Percentiles rank a stretch among this genome's conserved stretches.
Evolutionary conservation across 2,888 invertebrate genomes (phyloP).

Genomic region (Euplexia lucipara): DNA sequence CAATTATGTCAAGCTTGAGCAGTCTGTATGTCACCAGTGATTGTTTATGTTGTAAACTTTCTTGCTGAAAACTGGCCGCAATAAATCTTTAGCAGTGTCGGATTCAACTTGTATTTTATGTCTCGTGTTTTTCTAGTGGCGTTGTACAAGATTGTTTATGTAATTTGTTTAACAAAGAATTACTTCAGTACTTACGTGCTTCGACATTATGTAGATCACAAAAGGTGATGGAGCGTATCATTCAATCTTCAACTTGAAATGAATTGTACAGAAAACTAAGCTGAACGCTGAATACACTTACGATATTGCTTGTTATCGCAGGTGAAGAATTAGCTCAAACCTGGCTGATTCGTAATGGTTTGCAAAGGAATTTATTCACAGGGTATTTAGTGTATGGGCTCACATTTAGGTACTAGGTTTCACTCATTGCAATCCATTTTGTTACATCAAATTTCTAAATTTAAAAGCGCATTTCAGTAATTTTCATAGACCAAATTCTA

Average conservation of each 20-base stretch:
- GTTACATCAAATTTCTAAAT: no score
- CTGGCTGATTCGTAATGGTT: constrained; percentile 43
- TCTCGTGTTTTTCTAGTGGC: constrained; percentile 29
- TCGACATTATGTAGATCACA: constrained; percentile 68
- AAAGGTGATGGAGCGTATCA: constrained; percentile 73
- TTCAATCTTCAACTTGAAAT: constrained; percentile 63
- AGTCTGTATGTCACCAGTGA: constrained; percentile 61
- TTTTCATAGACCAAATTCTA: no score
- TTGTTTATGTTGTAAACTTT: constrained; percentile 43
- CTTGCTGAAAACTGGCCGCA: constrained; percentile 22
- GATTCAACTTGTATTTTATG: constrained; percentile 14
- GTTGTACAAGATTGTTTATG: constrained; percentile 51
- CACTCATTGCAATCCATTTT: no score
- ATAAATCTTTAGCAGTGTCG: constrained; percentile 22
- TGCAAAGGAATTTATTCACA: constrained; percentile 39
- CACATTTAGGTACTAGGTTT: no score
- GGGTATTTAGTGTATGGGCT: no score
- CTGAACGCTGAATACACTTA: constrained; percentile 22
- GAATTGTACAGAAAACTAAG: constrained; percentile 50
- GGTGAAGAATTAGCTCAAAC: constrained; percentile 19
- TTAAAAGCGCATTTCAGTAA: no score
- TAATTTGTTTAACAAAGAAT: constrained; percentile 62
- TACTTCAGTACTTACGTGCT: constrained; percentile 61
- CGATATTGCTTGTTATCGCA: constrained; percentile 23
- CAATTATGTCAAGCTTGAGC: constrained; percentile 64